Percentiles rank a stretch among this genome's conserved stretches.
phyloP scores from a whole-genome alignment of 53 echinoderm and acorn worm genomes.

The Stichopus horrens region DNA sequence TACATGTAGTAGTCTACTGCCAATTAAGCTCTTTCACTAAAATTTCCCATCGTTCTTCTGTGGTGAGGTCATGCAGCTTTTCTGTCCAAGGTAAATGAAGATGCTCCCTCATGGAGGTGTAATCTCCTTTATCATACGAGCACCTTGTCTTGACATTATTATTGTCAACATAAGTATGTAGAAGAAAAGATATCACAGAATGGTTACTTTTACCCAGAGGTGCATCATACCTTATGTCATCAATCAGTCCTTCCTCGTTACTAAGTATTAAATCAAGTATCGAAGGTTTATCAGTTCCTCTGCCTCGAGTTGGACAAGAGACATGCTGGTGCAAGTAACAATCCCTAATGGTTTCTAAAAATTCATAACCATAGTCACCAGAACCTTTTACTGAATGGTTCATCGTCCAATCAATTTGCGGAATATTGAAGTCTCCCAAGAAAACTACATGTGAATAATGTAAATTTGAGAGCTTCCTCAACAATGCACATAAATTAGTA shows the following conservation, averaged over 20 bases:
- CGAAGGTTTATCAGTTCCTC: background rate
- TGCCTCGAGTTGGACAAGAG: background rate
- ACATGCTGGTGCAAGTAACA: background rate
- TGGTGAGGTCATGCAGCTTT: slow-evolving; percentile 4
- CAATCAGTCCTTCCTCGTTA: too few species aligned
- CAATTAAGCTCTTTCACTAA: background rate
- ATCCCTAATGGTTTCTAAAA: slow-evolving; percentile 8
- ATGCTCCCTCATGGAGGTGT: slow-evolving; percentile 18
- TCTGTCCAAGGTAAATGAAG: background rate
- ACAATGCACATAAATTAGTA: too few species aligned
- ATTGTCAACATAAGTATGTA: too few species aligned
- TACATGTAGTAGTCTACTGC: slow-evolving; percentile 7
- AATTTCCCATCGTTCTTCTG: background rate
- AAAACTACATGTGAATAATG: too few species aligned
- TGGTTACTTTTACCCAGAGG: too few species aligned
- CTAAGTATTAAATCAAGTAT: background rate
- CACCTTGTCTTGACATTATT: background rate
- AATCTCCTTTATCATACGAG: background rate
- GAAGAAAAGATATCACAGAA: too few species aligned
- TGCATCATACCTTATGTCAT: too few species aligned
- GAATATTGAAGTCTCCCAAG: too few species aligned
- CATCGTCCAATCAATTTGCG: too few species aligned
- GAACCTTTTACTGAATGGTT: too few species aligned
- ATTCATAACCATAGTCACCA: background rate
- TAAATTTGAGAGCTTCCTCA: too few species aligned